Conservation (phyloP, 2,888 invertebrate genomes). For the Stramonita haemastoma region DNA sequence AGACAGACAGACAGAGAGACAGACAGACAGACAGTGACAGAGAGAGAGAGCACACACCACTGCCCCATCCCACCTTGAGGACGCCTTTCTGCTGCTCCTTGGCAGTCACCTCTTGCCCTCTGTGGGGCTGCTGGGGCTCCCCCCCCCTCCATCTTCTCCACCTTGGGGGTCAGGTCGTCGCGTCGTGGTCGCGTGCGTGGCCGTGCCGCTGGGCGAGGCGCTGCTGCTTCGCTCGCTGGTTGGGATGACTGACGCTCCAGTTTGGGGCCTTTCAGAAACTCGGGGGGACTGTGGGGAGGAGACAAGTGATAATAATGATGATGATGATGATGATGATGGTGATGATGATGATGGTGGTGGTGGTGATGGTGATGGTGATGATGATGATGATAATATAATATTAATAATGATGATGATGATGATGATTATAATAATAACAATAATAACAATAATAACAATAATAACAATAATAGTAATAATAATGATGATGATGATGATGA, state of each 20-base stretch:
- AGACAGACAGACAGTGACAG: neutral
- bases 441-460: too few species aligned
- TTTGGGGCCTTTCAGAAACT: conserved; percentile 24
- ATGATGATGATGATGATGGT: too few species aligned
- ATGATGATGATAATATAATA: too few species aligned
- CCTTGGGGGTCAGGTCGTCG: neutral
- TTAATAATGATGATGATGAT: too few species aligned
- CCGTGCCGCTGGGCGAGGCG: neutral
- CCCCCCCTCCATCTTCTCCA: conserved; percentile 39
- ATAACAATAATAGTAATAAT: too few species aligned
- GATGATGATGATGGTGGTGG: too few species aligned
- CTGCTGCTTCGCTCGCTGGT: conserved; percentile 28
- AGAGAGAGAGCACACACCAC: neutral
- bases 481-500: too few species aligned
- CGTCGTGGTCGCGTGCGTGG: neutral
- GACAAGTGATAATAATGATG: too few species aligned
- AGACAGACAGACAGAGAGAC: neutral
- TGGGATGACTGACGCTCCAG: conserved; percentile 16
- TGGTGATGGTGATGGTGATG: too few species aligned
- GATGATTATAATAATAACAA: too few species aligned
- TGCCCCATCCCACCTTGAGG: conserved; percentile 19
- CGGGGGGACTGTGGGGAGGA: conserved; percentile 27
- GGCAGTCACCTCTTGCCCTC: conserved; percentile 57
- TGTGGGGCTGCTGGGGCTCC: conserved; percentile 47
- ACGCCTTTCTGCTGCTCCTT: conserved; percentile 47